Percentiles rank a stretch among this genome's conserved stretches.
Evolutionary conservation across 2,113 vertebrate genomes (phyloP).

Genomic region (Prietella phreatophila): DNA sequence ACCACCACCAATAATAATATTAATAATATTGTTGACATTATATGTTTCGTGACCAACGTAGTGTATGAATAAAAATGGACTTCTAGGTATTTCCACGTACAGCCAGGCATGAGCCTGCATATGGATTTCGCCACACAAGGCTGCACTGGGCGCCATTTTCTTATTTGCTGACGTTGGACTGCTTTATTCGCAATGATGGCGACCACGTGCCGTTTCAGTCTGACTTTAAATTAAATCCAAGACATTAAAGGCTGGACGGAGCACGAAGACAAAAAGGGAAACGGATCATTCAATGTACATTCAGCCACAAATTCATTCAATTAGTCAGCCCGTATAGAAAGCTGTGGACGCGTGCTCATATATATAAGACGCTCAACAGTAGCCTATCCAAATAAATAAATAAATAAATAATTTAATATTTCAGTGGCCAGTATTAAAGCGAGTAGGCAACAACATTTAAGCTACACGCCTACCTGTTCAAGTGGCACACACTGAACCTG

Average conservation of each 20-base stretch:
- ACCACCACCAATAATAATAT: neutral
- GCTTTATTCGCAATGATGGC: conserved; percentile 53
- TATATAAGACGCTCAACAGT: neutral
- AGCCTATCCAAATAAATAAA: neutral
- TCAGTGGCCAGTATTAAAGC: neutral
- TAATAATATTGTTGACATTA: neutral
- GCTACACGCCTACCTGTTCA: neutral
- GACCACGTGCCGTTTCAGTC: conserved; percentile 62
- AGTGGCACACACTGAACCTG: neutral
- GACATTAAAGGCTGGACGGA: neutral
- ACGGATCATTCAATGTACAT: neutral
- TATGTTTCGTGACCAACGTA: neutral
- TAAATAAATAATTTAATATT: no score
- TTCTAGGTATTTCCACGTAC: neutral
- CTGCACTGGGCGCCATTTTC: conserved; percentile 68
- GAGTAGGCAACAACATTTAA: neutral
- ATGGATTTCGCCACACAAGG: conserved; percentile 3
- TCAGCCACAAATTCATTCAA: neutral
- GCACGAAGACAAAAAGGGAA: neutral
- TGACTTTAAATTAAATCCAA: conserved; percentile 2
- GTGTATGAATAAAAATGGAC: neutral
- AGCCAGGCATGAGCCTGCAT: conserved; percentile 2
- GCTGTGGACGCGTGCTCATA: neutral
- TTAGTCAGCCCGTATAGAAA: no score
- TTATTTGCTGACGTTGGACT: conserved; percentile 62